Evolutionary conservation across 2,797 vertebrate genomes (phyloP).

Genomic region (Coendou prehensilis): DNA sequence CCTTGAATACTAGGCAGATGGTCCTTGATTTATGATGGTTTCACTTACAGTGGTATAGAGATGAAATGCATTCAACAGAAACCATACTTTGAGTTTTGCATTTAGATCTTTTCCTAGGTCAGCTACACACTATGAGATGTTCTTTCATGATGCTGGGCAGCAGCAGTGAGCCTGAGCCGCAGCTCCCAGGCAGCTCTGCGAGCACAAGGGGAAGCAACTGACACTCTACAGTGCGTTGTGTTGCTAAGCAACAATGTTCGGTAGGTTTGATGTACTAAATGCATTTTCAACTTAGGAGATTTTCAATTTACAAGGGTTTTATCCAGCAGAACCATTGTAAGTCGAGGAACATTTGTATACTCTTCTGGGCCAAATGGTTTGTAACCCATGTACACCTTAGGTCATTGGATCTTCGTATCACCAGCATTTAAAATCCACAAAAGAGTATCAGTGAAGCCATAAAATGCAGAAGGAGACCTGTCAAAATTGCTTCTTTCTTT

Average conservation of each 20-base stretch:
- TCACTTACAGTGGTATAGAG: background rate
- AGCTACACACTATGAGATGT: no score
- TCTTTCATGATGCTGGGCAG: background rate
- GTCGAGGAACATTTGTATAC: accelerated
- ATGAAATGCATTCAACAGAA: background rate
- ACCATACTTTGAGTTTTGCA: background rate
- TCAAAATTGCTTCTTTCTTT: background rate
- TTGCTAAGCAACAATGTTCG: background rate
- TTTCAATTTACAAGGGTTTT: background rate
- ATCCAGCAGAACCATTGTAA: no score
- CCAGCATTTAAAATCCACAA: background rate
- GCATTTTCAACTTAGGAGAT: background rate
- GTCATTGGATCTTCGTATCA: background rate
- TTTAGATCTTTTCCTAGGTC: background rate
- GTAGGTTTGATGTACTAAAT: background rate
- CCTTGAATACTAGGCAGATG: background rate
- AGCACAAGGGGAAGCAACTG: background rate
- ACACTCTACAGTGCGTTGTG: no score
- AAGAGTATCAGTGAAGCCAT: background rate
- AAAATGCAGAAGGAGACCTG: background rate
- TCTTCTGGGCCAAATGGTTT: background rate
- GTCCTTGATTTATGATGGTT: background rate
- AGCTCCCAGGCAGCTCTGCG: background rate
- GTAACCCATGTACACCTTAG: accelerated
- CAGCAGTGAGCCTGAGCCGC: background rate